Base-by-base conservation (phyloP, 2,113 vertebrate species). In the Prunella fulvescens region DNA sequence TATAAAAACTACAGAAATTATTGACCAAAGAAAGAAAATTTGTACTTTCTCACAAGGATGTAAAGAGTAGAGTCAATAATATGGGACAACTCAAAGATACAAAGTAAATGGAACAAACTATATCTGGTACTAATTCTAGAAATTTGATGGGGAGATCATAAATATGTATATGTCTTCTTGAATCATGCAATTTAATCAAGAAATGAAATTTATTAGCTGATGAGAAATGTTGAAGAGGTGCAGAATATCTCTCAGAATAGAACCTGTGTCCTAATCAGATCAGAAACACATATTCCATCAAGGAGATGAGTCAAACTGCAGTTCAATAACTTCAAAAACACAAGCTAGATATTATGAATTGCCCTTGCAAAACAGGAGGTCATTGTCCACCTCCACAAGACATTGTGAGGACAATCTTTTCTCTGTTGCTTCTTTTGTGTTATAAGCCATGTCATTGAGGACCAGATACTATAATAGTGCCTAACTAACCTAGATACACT, bases 161-260 rank as follows among this genome's bases (percentile, higher is more conserved):
- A 95, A 95, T 95, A 94, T 82, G 70, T 48, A 88, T 95, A 62
- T 25, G 7, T 73, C 84, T 93, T 95, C 14, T 90, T 83, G 48
- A 92, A 86, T 90, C 50, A 86, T 53, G 61, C 14, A 69, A 62
- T 78, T 94, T 88, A 92, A 94, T 95, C 47, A 93, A 73, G 58
- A 37, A 82, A 62, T 71, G 4, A 88, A 62, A 88, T 73, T 56
- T 90, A 64, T 90, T 90, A 95, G 33, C 26, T 90, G 56, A 88
- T 94, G 64, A 88, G 76, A 86, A 94, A 80, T 64, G 39, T 62
- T 92, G 74, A 90, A 94, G 71, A 88, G 54, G 51, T 80, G 13
- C 33, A 93, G 54, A 93, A 88, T 93, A 83, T 54, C 35, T 88
- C 79, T 94, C 54, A 73, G 78, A 91, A 87, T 62, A 92, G 73